These are phyloP conservation scores for Agrypnus murinus DNA, from an alignment of 2,888 invertebrate species.

Conservation along the genomic window DNA sequence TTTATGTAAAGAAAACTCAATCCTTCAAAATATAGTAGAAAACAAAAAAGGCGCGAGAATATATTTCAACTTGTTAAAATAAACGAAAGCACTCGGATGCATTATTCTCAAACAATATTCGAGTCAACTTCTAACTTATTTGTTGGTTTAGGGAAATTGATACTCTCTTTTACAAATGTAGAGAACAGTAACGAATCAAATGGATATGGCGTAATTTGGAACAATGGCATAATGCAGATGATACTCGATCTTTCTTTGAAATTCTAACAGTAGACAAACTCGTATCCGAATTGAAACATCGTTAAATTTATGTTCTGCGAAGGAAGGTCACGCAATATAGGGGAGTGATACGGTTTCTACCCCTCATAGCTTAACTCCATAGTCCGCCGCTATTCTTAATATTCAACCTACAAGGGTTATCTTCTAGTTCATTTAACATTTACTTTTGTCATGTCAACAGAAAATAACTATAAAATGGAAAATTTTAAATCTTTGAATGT, in stretches of 20 bases:
- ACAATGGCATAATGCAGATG: neutral
- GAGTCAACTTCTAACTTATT: neutral
- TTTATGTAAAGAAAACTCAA: too few species aligned
- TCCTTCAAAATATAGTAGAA: too few species aligned
- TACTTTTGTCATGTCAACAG: conserved; percentile 19
- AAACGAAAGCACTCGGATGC: neutral
- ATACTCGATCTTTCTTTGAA: conserved; percentile 13
- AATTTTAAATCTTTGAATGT: conserved; percentile 1
- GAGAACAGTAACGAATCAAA: conserved; percentile 4
- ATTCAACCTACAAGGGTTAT: conserved; percentile 21
- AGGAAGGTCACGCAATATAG: conserved; percentile 21
- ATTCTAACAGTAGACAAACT: neutral
- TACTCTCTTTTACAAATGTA: conserved; percentile 13
- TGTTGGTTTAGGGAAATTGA: conserved; percentile 18
- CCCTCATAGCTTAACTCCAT: neutral
- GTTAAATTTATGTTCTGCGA: conserved; percentile 20
- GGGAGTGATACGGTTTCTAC: conserved; percentile 10
- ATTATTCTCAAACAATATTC: neutral
- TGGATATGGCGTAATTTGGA: conserved; percentile 11
- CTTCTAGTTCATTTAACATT: conserved; percentile 33
- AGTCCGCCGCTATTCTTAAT: neutral
- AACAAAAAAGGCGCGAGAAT: neutral
- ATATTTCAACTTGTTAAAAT: conserved; percentile 4
- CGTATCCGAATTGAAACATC: conserved; percentile 25
- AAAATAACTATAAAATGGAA: conserved; percentile 25